phyloP scores from a whole-genome alignment of 2,888 invertebrate species.

The Amorpha juglandis region DNA sequence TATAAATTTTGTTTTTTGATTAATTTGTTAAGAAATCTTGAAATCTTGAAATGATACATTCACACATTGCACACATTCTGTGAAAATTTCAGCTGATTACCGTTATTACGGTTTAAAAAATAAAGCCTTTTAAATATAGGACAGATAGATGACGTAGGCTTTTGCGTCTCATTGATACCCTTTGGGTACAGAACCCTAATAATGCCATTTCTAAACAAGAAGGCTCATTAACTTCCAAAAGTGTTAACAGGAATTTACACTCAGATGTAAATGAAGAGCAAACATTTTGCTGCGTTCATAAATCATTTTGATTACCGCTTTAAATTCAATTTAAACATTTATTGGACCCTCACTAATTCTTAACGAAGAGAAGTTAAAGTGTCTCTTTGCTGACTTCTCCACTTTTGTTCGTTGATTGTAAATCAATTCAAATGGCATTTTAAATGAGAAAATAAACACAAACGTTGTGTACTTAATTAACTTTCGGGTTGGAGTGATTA shows the following conservation, averaged over 20 bases:
- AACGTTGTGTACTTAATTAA: background rate
- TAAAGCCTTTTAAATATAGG: no score
- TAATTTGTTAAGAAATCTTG: no score
- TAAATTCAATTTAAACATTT: slow-evolving; percentile 21
- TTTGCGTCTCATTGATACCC: no score
- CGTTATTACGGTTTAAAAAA: no score
- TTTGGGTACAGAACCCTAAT: no score
- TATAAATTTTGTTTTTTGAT: no score
- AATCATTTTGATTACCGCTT: slow-evolving; percentile 10
- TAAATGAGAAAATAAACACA: slow-evolving; percentile 15
- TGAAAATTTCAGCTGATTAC: no score
- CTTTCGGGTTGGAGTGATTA: slow-evolving; percentile 6
- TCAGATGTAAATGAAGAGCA: background rate
- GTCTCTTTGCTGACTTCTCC: slow-evolving; percentile 14
- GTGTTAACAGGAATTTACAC: background rate
- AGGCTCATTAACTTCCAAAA: background rate
- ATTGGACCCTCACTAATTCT: slow-evolving; percentile 2
- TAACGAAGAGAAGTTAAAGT: slow-evolving; percentile 11
- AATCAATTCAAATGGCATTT: slow-evolving; percentile 19
- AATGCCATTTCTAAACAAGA: no score
- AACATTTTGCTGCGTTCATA: slow-evolving; percentile 1
- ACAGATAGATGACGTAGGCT: no score
- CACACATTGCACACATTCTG: no score
- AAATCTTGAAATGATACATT: no score
- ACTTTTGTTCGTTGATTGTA: slow-evolving; percentile 9